Base-by-base conservation (phyloP, 2,888 invertebrate species). In the Lasioglossum morio region DNA sequence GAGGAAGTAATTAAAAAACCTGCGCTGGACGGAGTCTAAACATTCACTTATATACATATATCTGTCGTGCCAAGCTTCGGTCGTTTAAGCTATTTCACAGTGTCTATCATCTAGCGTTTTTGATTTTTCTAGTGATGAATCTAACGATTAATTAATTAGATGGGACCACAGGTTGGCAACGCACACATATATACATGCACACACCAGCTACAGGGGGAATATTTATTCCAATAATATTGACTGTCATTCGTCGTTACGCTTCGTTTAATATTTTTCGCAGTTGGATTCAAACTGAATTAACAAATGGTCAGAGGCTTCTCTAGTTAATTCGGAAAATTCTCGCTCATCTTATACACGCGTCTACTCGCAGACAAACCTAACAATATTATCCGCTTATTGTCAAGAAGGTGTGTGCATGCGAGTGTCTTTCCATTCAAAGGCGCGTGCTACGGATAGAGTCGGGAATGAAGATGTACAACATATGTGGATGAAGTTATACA, bases 11-110 rank as follows among this genome's bases (percentile, higher is more conserved):
- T 86, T 77, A 76, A 60, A 90, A 90, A 93, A 92, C 88, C 88
- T 93, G 94, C 94, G 94, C 94, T 94, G 94, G 95, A 95, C 95
- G 95, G 95, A 94, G 93, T 95, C 94, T 95, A 95, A 93, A 95
- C 94, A 95, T 94, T 94, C 92, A 94, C 88, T 94, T 95, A 94
- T 93, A 94, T 94, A 95, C 94, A 94, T 94, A 94, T 94, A 94
- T 94, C 93, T 93, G 94, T 93, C 94, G 93, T 93, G 93, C 94
- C 94, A 94, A 94, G 92, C 93, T 92, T 93, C 92, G 92, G 92
- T 93, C 92, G 86, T 91, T 66, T 91, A 90, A 91, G 90, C 89
- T 89, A 90, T 90, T 90, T 91, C 88, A 91, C 83, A 92, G 75
- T 92, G 74, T 87, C 88, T 89, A 92, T 87, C 87, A 90, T 57